Percentiles rank a stretch among this genome's conserved stretches.
Conservation (phyloP, 2,797 vertebrate species). For the Petrocephalus schoutedeni region DNA sequence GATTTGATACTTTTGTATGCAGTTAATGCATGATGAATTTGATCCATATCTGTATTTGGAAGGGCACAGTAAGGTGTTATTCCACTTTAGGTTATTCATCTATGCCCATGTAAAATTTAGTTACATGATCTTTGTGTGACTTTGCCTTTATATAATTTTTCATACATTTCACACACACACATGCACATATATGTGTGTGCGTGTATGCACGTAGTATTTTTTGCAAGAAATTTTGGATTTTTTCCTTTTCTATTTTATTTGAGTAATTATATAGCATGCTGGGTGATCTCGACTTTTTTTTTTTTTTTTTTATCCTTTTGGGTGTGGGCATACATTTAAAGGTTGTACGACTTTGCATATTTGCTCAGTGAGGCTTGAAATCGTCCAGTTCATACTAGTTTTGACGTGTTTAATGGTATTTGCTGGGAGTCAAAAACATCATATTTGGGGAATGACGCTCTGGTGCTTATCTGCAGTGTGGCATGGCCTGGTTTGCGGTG, state of each 20-base stretch:
- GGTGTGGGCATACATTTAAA: neutral
- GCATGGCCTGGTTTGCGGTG: neutral
- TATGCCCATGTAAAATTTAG: neutral
- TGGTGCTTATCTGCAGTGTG: neutral
- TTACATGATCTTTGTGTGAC: neutral
- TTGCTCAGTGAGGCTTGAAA: neutral
- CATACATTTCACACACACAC: too few species aligned
- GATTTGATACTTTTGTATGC: neutral
- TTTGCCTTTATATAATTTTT: too few species aligned
- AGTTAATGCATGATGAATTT: neutral
- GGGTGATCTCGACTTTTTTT: neutral
- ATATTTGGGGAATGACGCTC: neutral
- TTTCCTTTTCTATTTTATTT: neutral
- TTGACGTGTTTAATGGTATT: neutral
- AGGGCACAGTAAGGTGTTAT: neutral
- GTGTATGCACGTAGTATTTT: neutral
- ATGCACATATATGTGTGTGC: too few species aligned
- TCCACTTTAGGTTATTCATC: neutral
- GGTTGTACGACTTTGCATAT: neutral
- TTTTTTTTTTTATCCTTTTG: neutral
- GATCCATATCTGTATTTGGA: neutral
- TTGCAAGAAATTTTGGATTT: neutral
- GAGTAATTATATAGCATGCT: neutral
- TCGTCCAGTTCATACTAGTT: neutral
- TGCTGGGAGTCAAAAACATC: neutral